Evolutionary conservation across 2,797 vertebrate species (phyloP).

Genomic region (Lacerta viridis): DNA sequence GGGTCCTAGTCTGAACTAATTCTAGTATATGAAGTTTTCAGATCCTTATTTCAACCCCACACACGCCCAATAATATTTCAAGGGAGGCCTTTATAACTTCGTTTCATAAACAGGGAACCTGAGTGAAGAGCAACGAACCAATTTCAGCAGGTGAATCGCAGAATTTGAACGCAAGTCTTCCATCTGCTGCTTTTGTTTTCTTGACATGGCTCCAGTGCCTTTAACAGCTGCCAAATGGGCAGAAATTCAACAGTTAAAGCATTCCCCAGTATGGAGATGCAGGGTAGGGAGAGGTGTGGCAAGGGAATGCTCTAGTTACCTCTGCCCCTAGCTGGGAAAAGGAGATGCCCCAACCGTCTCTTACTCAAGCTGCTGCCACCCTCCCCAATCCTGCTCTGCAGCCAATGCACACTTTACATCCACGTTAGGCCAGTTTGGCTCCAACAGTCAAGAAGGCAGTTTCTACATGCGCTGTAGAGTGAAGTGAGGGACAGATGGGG

Average conservation of each 20-base stretch:
- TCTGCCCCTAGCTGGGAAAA: neutral
- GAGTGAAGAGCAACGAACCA: neutral
- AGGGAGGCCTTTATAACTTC: neutral
- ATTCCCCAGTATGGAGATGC: neutral
- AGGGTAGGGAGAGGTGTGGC: neutral
- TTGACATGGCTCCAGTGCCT: neutral
- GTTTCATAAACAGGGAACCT: neutral
- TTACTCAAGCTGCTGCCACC: neutral
- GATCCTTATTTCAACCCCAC: neutral
- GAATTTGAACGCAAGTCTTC: neutral
- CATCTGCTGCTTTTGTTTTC: neutral
- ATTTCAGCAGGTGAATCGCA: neutral
- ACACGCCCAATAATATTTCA: neutral
- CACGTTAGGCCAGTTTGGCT: neutral
- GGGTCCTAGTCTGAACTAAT: neutral
- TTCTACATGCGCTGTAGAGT: too few relatives aligned
- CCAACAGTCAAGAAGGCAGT: too few relatives aligned
- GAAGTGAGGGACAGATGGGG: too few relatives aligned
- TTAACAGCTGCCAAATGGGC: neutral
- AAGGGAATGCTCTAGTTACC: too few relatives aligned
- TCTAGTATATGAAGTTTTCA: neutral
- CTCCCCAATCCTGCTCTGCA: neutral
- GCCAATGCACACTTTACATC: neutral
- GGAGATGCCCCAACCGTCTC: neutral
- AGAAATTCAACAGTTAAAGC: neutral